Evolutionary conservation across 92 coral and sea anemone genomes (phyloP).

Genomic region (Zoanthus sociatus): DNA sequence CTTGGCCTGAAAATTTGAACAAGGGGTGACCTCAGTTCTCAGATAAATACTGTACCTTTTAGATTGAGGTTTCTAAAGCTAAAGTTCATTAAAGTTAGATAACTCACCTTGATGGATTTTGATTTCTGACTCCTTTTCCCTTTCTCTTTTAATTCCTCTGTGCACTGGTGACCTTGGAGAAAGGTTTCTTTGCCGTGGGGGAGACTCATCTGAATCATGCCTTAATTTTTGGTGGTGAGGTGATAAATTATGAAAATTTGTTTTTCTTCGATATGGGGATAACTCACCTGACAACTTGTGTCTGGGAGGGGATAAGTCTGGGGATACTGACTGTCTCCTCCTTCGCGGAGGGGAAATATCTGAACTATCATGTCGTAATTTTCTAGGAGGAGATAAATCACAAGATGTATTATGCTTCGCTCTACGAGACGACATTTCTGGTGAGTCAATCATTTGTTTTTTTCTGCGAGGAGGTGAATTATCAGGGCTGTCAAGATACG

Average conservation of each 20-base stretch:
- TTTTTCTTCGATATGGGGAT: conserved; percentile 61
- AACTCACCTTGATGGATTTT: conserved; percentile 52
- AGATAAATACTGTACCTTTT: background rate
- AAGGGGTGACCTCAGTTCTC: too few species aligned
- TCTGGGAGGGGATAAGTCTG: conserved; percentile 73
- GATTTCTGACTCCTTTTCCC: background rate
- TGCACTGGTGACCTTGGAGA: conserved; percentile 11
- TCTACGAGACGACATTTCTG: conserved; percentile 71
- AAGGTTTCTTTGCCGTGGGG: conserved; percentile 52
- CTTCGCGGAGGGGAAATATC: conserved; percentile 8
- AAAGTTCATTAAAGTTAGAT: too few species aligned
- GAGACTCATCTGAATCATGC: conserved; percentile 63
- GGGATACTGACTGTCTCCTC: background rate
- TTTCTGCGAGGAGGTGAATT: conserved; percentile 60
- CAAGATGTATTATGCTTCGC: conserved; percentile 31
- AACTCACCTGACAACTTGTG: conserved; percentile 54
- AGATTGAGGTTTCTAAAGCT: background rate
- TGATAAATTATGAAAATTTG: conserved; percentile 51
- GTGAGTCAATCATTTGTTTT: conserved; percentile 25
- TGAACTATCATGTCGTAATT: conserved; percentile 21
- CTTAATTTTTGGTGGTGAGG: conserved; percentile 21
- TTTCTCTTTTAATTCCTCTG: background rate
- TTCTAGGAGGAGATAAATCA: conserved; percentile 76
- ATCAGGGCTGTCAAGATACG: conserved; percentile 61
- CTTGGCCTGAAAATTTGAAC: too few species aligned